phyloP scores from a whole-genome alignment of 2,113 vertebrate species.

The Labeo catla region DNA sequence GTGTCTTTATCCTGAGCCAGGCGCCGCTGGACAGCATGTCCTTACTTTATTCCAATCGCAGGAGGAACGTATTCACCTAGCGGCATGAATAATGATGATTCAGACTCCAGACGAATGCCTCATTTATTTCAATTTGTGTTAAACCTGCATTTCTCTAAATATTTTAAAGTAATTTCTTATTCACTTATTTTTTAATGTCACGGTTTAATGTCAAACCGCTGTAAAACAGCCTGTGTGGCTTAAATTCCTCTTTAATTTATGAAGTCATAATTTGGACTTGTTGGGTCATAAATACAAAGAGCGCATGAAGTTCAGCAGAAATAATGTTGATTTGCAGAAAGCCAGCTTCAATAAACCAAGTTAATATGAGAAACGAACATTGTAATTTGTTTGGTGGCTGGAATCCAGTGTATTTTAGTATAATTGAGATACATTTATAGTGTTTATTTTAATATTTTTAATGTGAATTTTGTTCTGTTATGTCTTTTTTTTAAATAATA shows the following conservation, averaged over 20 bases:
- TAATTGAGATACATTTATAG: too few species aligned
- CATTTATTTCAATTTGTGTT: conserved; percentile 7
- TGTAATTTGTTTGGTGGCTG: too few species aligned
- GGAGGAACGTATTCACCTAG: not conserved
- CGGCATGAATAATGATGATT: not conserved
- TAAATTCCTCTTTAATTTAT: conserved; percentile 9
- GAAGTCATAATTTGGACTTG: conserved; percentile 18
- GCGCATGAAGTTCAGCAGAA: too few species aligned
- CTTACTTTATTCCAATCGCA: not conserved
- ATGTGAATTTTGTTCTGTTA: too few species aligned
- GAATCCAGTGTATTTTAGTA: too few species aligned
- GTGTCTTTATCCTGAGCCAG: not conserved
- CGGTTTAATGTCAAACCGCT: not conserved
- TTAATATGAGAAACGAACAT: too few species aligned
- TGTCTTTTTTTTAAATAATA: too few species aligned
- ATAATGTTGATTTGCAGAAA: too few species aligned
- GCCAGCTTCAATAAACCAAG: too few species aligned
- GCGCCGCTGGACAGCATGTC: not conserved
- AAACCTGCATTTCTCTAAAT: conserved; percentile 7
- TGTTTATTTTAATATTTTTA: too few species aligned
- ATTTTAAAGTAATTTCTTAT: conserved; percentile 3
- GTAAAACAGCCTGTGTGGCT: not conserved
- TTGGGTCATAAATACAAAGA: not conserved
- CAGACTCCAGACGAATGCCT: not conserved
- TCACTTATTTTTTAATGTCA: conserved; percentile 4